Evolutionary conservation across 2,113 vertebrate genomes (phyloP).

Genomic region (Egretta garzetta): DNA sequence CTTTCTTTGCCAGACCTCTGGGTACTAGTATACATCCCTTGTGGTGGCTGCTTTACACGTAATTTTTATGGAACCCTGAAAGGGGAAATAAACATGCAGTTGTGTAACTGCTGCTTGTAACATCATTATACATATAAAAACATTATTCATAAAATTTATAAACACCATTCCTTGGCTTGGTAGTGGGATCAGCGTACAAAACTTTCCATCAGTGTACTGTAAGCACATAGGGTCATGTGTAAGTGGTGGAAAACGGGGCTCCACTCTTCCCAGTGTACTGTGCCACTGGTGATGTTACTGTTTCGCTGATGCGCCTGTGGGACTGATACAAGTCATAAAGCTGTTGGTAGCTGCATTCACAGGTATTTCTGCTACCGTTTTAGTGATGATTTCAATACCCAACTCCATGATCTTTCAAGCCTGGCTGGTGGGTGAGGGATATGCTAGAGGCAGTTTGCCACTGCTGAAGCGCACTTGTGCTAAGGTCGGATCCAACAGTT

Average conservation of each 20-base stretch:
- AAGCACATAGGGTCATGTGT: neutral
- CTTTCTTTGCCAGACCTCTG: neutral
- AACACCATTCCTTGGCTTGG: neutral
- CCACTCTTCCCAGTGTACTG: neutral
- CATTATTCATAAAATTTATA: conserved; percentile 30
- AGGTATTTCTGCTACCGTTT: neutral
- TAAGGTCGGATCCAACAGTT: neutral
- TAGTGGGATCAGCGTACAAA: neutral
- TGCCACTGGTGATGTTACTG: neutral
- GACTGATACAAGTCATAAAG: neutral
- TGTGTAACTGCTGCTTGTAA: conserved; percentile 23
- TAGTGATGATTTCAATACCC: neutral
- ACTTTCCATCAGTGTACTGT: neutral
- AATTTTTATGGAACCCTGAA: conserved; percentile 36
- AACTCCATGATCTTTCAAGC: neutral
- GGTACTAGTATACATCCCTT: neutral
- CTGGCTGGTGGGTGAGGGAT: neutral
- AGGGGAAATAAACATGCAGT: conserved; percentile 19
- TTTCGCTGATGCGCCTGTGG: neutral
- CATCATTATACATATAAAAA: conserved; percentile 20
- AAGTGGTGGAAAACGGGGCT: neutral
- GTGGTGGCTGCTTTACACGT: neutral
- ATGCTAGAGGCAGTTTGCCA: neutral
- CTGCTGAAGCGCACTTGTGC: neutral
- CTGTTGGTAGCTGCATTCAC: neutral